Base-by-base conservation (phyloP, 30 jellyfish, hydroid and myxozoan genomes). In the Mastigias papua region DNA sequence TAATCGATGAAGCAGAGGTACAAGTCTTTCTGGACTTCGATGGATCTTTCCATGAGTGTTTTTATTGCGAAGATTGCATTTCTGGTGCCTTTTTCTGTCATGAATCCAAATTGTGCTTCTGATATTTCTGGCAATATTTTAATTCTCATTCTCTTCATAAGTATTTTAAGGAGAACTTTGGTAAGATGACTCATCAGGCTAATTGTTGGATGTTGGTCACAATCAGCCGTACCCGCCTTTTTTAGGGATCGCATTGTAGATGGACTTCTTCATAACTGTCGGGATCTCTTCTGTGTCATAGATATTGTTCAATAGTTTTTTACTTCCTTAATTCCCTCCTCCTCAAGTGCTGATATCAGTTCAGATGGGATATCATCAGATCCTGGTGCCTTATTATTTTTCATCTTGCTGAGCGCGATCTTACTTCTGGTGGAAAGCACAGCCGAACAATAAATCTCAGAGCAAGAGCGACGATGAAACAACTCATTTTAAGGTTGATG, bases 271-370 rank as follows among this genome's bases (percentile, higher is more conserved):
- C 58, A 67, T 7, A 25, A 4, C 79, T 11, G 50, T 27, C 17
- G 79, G 79, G 20, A 27, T 67, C n/a, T 67, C 49, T 29, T 26
- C 79, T 11, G 48, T 4, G 79, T 67, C 79, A 21, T 67, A 67
- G 8, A 46, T n/a, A n/a, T n/a, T n/a, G n/a, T n/a, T n/a, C n/a
- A n/a, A n/a, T n/a, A n/a, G 16, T 46, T 58, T n/a, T 4, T 58
- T 5, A 58, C 7, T 58, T 5, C 7, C 8, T 58, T 27, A 58
- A 71, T 71, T 71, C 82, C 82, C 32, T 10, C 4, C 30, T 71
- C 82, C 34, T 71, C 82, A 30, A 71, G 31, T 71, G 82, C 87
- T 34, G 23, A 25, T 46, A 76, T 37, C 86, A 74, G 11, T 74
- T 74, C 86, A 15, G 42, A 29, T 22, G 79, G 42, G 1, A 32